Conservation (phyloP, 2,888 invertebrate genomes). For the Agrenia bidenticulata region DNA sequence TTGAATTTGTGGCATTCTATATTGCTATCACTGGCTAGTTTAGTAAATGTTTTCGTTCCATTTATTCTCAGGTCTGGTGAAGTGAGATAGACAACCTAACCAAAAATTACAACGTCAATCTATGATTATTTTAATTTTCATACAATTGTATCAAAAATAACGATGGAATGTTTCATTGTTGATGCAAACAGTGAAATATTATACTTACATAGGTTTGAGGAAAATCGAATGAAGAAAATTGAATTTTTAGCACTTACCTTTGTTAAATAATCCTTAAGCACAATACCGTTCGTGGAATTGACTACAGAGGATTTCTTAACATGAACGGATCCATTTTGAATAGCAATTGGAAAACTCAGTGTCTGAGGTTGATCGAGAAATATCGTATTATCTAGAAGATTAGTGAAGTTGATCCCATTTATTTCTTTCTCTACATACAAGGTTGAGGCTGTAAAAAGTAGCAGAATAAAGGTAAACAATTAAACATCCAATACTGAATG, state of each 20-base stretch:
- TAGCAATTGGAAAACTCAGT: constrained; percentile 7
- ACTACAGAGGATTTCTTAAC: constrained; percentile 9
- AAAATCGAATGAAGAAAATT: too few species aligned
- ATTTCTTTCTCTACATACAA: constrained; percentile 17
- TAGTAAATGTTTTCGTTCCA: constrained; percentile 34
- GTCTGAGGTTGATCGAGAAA: constrained; percentile 1
- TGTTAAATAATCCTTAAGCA: constrained; percentile 32
- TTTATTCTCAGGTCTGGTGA: constrained; percentile 15
- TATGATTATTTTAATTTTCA: neutral
- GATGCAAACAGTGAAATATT: too few species aligned
- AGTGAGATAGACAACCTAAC: neutral
- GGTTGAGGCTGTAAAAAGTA: constrained; percentile 19
- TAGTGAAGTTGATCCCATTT: constrained; percentile 14
- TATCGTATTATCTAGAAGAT: constrained; percentile 21
- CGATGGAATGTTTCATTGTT: too few species aligned
- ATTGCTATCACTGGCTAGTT: constrained; percentile 24
- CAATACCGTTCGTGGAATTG: constrained; percentile 32
- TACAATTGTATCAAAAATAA: too few species aligned
- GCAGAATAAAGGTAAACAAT: constrained; percentile 5
- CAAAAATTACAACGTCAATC: constrained; percentile 30
- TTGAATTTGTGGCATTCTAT: constrained; percentile 37
- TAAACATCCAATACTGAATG: neutral
- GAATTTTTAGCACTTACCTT: constrained; percentile 22
- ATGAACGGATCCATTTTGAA: constrained; percentile 16
- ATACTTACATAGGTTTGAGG: too few species aligned